Percentiles rank a stretch among this genome's conserved stretches.
These are phyloP conservation scores for Platyscapa corneri DNA, from an alignment of 1,140 invertebrate genomes.

Conservation along the genomic window DNA sequence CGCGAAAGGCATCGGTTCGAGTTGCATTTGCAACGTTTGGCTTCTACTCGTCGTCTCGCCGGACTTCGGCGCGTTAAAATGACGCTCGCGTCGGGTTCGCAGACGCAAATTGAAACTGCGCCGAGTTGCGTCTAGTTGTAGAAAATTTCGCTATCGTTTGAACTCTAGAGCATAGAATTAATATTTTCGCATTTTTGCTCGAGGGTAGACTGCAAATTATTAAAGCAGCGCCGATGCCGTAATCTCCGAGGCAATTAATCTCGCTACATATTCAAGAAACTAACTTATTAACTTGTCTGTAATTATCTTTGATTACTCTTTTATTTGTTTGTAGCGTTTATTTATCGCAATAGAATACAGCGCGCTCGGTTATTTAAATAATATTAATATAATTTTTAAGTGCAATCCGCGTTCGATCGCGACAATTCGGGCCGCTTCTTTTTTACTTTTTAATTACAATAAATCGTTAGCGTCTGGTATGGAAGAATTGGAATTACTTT, in stretches of 20 bases:
- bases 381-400: background rate
- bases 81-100: background rate
- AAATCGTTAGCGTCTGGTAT: too few species aligned
- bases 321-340: background rate
- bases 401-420: background rate
- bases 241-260: slow-evolving; percentile 10
- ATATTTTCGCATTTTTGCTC: slow-evolving; percentile 2
- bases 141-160: slow-evolving; percentile 14
- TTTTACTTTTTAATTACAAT: too few species aligned
- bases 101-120: background rate
- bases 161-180: slow-evolving; percentile 27
- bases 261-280: background rate
- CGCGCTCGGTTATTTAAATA: background rate
- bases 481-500: too few species aligned
- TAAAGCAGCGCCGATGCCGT: background rate
- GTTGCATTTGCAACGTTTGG: too few species aligned
- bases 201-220: background rate
- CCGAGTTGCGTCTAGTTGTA: background rate
- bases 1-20: too few species aligned
- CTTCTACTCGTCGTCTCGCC: background rate
- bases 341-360: background rate
- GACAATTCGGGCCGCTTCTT: too few species aligned
- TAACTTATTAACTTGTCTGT: slow-evolving; percentile 18
- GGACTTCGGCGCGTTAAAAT: background rate
- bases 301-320: slow-evolving; percentile 3